phyloP scores from a whole-genome alignment of 2,888 invertebrate species.

The Eupithecia vulgata region DNA sequence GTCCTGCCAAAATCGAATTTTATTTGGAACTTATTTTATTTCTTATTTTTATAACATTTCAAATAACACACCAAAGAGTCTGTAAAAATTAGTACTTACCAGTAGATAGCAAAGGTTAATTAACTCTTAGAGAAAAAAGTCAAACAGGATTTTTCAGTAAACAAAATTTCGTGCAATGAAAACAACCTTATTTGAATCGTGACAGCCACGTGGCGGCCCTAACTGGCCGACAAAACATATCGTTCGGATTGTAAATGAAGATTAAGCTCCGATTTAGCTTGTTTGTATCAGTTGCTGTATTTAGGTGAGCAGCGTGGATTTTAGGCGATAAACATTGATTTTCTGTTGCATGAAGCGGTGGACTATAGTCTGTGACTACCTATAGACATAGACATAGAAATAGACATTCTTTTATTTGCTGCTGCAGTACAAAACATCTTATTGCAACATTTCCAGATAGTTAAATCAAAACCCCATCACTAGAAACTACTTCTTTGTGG shows the following conservation, averaged over 20 bases:
- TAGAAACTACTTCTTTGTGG: too few species aligned
- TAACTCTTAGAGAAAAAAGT: too few species aligned
- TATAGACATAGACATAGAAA: too few species aligned
- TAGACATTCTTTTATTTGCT: too few species aligned
- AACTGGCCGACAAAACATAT: constrained; percentile 29
- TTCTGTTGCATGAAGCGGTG: constrained; percentile 3
- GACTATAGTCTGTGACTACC: too few species aligned
- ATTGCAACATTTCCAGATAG: too few species aligned
- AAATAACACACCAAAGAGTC: neutral
- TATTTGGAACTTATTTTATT: too few species aligned
- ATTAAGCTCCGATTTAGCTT: constrained; percentile 29
- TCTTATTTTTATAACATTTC: too few species aligned
- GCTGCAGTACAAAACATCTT: too few species aligned
- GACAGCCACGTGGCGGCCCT: constrained; percentile 22
- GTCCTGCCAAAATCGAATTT: too few species aligned
- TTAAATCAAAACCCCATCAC: too few species aligned
- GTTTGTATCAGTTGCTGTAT: constrained; percentile 30
- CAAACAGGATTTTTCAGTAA: neutral
- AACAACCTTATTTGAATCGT: neutral
- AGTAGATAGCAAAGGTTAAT: too few species aligned
- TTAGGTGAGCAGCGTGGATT: constrained; percentile 20
- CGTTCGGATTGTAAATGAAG: constrained; percentile 27
- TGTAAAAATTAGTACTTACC: neutral
- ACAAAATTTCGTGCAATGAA: neutral
- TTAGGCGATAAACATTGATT: constrained; percentile 5